A percentile compares a stretch with the other conserved stretches of the same genome.
phyloP scores from a whole-genome alignment of 2,113 vertebrate genomes.

The Trichechus manatus region DNA sequence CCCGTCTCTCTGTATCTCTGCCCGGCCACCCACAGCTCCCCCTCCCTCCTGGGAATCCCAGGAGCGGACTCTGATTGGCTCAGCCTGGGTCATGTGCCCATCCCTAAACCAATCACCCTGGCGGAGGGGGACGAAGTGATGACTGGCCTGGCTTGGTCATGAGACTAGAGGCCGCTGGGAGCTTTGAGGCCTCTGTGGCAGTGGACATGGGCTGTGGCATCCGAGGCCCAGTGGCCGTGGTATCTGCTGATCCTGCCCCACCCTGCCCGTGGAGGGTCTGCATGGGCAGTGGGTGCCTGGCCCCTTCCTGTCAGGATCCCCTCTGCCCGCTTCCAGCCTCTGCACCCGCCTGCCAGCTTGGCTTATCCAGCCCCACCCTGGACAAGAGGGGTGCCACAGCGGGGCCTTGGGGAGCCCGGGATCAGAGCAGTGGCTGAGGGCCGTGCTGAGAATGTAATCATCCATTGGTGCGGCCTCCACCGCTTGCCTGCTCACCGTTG shows the following conservation, averaged over 20 bases:
- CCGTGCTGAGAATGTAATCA: background rate
- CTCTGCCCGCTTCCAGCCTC: background rate
- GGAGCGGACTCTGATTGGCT: background rate
- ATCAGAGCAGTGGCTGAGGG: background rate
- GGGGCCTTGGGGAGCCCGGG: background rate
- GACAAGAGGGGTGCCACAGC: background rate
- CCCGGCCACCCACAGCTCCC: background rate
- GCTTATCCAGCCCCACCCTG: background rate
- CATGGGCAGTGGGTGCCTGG: no score
- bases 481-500: background rate
- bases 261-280: background rate
- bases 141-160: background rate
- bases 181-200: background rate
- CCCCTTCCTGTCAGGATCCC: background rate
- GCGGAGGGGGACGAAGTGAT: no score
- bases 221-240: rapidly evolving
- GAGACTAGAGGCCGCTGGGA: background rate
- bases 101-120: background rate
- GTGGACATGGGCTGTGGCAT: background rate
- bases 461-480: background rate
- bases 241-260: background rate
- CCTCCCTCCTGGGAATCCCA: rapidly evolving
- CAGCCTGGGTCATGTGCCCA: background rate
- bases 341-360: rapidly evolving
- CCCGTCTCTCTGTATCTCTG: background rate